Percentiles rank a stretch among this genome's conserved stretches.
phyloP scores from a whole-genome alignment of 1,140 invertebrate species.

The Magallana gigas region DNA sequence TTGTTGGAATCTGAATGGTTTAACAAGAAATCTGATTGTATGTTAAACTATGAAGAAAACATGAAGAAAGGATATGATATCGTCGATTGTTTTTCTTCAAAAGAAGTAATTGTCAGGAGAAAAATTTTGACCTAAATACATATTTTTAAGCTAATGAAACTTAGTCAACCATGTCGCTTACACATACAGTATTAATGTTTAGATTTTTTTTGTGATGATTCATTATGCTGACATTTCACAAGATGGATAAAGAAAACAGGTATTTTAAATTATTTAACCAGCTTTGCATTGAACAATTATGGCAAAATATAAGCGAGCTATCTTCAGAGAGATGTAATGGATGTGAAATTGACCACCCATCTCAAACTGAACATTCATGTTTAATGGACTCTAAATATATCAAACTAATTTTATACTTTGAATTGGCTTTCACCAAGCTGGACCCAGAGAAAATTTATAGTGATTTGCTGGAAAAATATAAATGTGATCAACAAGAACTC shows the following conservation, averaged over 20 bases:
- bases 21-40: no score
- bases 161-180: background rate
- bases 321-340: conserved; percentile 40
- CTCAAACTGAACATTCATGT: conserved; percentile 44
- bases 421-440: background rate
- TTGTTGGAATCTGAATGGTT: no score
- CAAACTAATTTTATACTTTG: background rate
- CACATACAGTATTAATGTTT: background rate
- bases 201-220: background rate
- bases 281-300: background rate
- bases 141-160: background rate
- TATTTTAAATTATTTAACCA: background rate
- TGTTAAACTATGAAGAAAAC: no score
- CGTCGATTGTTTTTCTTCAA: no score
- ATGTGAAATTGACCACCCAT: conserved; percentile 40
- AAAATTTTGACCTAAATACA: no score
- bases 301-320: background rate
- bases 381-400: background rate
- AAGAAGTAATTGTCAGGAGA: no score
- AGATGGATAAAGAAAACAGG: background rate
- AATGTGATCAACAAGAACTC: background rate
- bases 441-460: background rate
- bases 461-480: background rate
- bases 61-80: no score
- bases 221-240: background rate